phyloP scores from a whole-genome alignment of 2,888 invertebrate species.

The Lingula anatina region DNA sequence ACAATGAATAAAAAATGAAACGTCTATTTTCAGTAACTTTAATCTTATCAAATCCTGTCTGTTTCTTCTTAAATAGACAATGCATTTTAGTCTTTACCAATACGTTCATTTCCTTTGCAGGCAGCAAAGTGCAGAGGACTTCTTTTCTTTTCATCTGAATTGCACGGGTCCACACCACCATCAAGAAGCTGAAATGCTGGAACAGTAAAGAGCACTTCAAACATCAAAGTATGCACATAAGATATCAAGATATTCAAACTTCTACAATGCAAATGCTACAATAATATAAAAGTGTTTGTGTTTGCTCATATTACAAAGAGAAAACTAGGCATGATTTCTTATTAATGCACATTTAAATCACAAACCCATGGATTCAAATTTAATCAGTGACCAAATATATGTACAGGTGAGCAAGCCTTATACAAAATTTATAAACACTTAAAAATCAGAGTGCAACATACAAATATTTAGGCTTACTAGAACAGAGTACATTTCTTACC shows the following conservation, averaged over 20 bases:
- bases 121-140: constrained; percentile 83
- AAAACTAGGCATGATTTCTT: not conserved
- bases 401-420: not conserved
- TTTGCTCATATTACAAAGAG: not conserved
- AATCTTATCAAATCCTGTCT: no score
- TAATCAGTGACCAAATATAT: not conserved
- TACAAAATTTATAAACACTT: no score
- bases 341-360: not conserved
- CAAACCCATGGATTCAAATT: not conserved
- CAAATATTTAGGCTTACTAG: no score
- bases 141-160: constrained; percentile 70
- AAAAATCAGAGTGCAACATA: no score
- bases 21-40: not conserved
- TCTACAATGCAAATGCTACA: not conserved
- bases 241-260: not conserved
- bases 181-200: constrained; percentile 63
- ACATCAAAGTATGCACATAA: not conserved
- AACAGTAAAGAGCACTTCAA: constrained; percentile 4
- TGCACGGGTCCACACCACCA: constrained; percentile 71
- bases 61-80: no score
- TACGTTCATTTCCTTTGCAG: constrained; percentile 75
- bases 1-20: not conserved
- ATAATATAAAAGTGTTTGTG: no score
- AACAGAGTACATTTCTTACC: constrained; percentile 19
- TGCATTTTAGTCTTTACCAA: no score